Base-by-base conservation (phyloP, 2,888 invertebrate genomes). In the Morinoia aosen region DNA sequence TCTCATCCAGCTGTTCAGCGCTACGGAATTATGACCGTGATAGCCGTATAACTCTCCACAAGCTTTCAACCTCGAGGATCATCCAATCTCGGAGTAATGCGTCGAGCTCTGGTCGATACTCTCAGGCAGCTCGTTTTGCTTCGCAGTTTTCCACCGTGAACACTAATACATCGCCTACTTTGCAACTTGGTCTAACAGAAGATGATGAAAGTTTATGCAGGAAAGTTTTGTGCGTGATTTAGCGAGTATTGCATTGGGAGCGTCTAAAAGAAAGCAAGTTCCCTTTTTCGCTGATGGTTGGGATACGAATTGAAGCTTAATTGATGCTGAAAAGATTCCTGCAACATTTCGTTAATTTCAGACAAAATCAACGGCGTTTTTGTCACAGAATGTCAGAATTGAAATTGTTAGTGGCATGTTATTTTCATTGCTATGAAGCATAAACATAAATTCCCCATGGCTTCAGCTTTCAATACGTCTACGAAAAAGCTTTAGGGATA, bases 1-100 rank as follows among this genome's bases (percentile, higher is more conserved):
- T 7, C 76, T 33, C 33, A 12, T 76, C 76, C 76, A 76, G 76
- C 76, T 19, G 19, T 76, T 33, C 76, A 76, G 33, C 10, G 33
- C 33, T 16, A 10, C 10, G 76, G 25, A 76, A 33, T 76, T 76
- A 76, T 76, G 76, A 25, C 33, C 76, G 33, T 33, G 25, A 76
- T 76, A 33, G 76, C 76, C 76, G 25, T 76, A 76, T 16, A 76
- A 14, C 76, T 12, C 16, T 76, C 76, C 25, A 76, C 76, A 76
- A 33, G 76, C 33, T 76, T 76, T 76, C 76, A 76, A 76, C 76
- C 76, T 33, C 25, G 76, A 76, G 76, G 76, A 76, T 76, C 76
- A 76, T 76, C 76, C 76, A 76, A 76, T 76, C 76, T 76, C 19
- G 76, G 76, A 76, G 76, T 76, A 76, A 76, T 76, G 76, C 76